Conservation (phyloP, 2,797 vertebrate genomes). For the Meda fulgida region DNA sequence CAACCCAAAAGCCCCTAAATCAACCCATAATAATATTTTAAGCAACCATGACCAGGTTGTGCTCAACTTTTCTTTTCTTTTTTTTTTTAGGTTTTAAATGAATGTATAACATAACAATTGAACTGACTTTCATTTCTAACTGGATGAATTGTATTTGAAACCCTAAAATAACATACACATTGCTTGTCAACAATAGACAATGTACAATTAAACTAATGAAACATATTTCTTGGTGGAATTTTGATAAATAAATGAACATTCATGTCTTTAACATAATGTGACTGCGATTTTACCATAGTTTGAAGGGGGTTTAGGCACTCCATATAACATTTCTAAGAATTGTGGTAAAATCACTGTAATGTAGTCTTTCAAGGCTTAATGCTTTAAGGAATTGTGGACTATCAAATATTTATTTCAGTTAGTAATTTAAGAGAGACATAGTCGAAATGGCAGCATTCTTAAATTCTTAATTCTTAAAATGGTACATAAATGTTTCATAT, state of each 20-base stretch:
- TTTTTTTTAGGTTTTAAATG: not conserved
- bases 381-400: not conserved
- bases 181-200: not conserved
- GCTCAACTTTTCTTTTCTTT: not conserved
- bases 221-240: too few relatives aligned
- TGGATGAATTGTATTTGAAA: not conserved
- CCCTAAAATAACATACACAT: not conserved
- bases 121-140: not conserved
- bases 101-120: not conserved
- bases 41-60: not conserved
- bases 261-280: not conserved
- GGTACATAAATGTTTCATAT: not conserved
- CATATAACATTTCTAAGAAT: not conserved
- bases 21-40: not conserved
- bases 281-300: not conserved
- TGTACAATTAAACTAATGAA: not conserved
- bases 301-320: not conserved
- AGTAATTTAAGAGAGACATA: too few relatives aligned
- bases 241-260: not conserved
- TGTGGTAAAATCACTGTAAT: not conserved
- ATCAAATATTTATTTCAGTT: not conserved
- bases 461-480: not conserved
- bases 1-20: not conserved
- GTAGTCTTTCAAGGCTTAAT: not conserved
- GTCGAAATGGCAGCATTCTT: not conserved